Percentiles rank a stretch among this genome's conserved stretches.
phyloP scores from a whole-genome alignment of 2,888 invertebrate species.

The Flexamia atlantica region DNA sequence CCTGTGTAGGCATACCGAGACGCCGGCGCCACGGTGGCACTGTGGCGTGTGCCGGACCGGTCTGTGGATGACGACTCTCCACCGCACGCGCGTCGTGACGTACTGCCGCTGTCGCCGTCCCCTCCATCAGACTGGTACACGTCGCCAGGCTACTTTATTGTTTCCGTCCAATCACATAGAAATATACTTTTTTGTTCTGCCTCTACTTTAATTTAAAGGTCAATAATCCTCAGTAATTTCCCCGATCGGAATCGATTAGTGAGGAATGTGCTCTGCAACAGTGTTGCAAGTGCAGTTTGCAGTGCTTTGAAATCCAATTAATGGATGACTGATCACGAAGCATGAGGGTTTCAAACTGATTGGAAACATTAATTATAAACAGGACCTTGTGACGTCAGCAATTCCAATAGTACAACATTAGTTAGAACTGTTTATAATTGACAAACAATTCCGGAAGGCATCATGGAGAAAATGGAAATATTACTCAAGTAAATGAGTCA shows the following conservation, averaged over 20 bases:
- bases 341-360: too few species aligned
- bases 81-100: not conserved
- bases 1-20: too few species aligned
- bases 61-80: not conserved
- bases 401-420: too few species aligned
- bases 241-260: not conserved
- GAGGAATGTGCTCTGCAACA: not conserved
- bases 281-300: not conserved
- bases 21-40: not conserved
- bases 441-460: too few species aligned
- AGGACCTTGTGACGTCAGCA: too few species aligned
- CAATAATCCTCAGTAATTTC: not conserved
- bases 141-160: not conserved
- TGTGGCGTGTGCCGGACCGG: slow-evolving; percentile 32
- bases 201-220: not conserved
- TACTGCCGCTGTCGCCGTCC: not conserved
- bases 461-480: too few species aligned
- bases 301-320: too few species aligned
- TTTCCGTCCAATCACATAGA: not conserved
- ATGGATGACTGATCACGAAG: too few species aligned
- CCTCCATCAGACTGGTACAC: not conserved
- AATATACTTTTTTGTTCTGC: not conserved
- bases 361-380: too few species aligned
- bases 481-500: too few species aligned
- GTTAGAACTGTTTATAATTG: too few species aligned